phyloP scores from a whole-genome alignment of 2,888 invertebrate genomes.

The Agapostemon virescens region DNA sequence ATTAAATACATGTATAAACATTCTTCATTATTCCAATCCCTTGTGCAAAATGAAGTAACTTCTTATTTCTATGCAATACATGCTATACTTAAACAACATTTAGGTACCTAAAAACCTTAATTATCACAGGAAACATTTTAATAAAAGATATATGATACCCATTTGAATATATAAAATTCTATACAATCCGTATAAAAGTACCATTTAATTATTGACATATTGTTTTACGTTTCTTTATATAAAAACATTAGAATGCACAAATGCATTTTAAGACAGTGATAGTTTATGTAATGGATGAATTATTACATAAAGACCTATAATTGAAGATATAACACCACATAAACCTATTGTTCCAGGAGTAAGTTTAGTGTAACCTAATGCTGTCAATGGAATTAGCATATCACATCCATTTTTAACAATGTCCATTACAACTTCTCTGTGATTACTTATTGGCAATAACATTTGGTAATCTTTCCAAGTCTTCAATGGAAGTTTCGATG shows the following conservation, averaged over 20 bases:
- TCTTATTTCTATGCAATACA: not conserved
- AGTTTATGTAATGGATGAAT: constrained; percentile 90
- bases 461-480: constrained; percentile 44
- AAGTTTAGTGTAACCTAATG: constrained; percentile 89
- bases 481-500: constrained; percentile 32
- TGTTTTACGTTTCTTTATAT: not conserved
- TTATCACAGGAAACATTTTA: constrained; percentile 28
- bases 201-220: not conserved
- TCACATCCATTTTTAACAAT: constrained; percentile 93
- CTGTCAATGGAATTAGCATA: constrained; percentile 91
- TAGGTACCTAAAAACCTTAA: constrained; percentile 8
- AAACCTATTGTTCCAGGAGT: constrained; percentile 90
- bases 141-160: not conserved
- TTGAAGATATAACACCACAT: constrained; percentile 90
- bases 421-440: constrained; percentile 89
- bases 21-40: not conserved
- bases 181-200: constrained; percentile 22
- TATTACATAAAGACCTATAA: constrained; percentile 89
- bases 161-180: constrained; percentile 4
- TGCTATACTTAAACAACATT: not conserved
- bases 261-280: constrained; percentile 82
- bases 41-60: not conserved
- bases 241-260: constrained; percentile 3
- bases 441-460: constrained; percentile 74
- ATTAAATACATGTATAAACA: constrained; percentile 1